Evolutionary conservation across 1,140 invertebrate species (phyloP), one percentile per base, ranked within the genome.

Genomic region (Calliphora vicina): DNA sequence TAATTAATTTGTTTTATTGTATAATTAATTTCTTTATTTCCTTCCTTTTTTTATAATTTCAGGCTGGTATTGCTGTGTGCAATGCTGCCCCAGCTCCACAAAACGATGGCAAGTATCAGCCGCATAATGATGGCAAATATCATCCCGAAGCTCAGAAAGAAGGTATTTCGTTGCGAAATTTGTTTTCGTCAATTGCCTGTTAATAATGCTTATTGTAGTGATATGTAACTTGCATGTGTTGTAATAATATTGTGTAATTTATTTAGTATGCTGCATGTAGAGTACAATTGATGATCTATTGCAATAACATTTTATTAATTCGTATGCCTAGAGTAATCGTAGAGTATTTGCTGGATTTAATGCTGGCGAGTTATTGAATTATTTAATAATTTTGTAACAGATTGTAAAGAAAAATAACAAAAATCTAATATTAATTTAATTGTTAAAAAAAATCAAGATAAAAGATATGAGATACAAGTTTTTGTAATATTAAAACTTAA

Each of bases 51-150:
- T 35, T 57, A 25, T 45, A 42, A 15, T 74, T 80, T 6, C 83
- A 89, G 88, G 87, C 85, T 81, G 84, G 87, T 83, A 80, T 89
- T 86, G 88, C 88, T 85, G 85, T 89, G 82, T 85, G 86, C 85
- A 86, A 84, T 82, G 85, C 85, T 82, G 85, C 82, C 84, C 88
- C 88, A 45, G 87, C 86, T 20, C 57, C 84, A 61, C 67, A 78
- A n/a, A 72, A 87, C 67, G 88, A 88, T 71, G 88, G 88, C 83
- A 85, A 80, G 85, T 89, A 89, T 85, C 86, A 74, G 74, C 82
- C 87, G 23, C 78, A 80, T 67, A 86, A 89, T 61, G 88, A 90
- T 87, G 88, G 88, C 86, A 86, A 85, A 5, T 90, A 90, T 85
- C 88, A 87, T 86, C 85, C 85, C 45, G 85, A 71, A 74, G 82